These are phyloP conservation scores for Nebria salina DNA, from an alignment of 2,888 invertebrate genomes.

Conservation along the genomic window DNA sequence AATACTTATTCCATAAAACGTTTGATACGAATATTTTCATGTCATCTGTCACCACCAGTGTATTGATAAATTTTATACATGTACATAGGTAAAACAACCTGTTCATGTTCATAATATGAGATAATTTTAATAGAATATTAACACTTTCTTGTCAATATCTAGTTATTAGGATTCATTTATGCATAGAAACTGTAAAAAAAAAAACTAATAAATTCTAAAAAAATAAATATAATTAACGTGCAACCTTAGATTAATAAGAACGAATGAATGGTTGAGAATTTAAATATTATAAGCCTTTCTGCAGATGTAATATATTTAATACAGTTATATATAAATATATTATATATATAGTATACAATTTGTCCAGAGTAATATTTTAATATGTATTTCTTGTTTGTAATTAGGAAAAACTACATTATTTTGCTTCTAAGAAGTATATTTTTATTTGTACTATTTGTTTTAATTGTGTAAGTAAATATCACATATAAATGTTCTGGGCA, in stretches of 20 bases:
- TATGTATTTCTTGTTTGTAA: constrained; percentile 48
- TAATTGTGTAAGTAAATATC: constrained; percentile 53
- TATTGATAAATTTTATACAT: constrained; percentile 42
- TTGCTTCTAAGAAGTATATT: constrained; percentile 60
- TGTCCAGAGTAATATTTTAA: constrained; percentile 57
- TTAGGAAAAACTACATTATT: constrained; percentile 50
- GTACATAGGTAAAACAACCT: constrained; percentile 42
- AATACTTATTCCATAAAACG: neutral
- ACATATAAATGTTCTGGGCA: constrained; percentile 58
- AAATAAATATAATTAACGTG: constrained; percentile 44
- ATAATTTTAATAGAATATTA: constrained; percentile 43
- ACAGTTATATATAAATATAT: constrained; percentile 52
- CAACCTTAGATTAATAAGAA: constrained; percentile 45
- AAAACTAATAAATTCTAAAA: constrained; percentile 41
- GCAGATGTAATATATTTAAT: constrained; percentile 61
- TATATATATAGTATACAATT: constrained; percentile 53
- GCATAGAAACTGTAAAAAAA: constrained; percentile 46
- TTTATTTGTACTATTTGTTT: constrained; percentile 51
- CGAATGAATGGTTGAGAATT: constrained; percentile 47
- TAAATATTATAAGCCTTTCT: constrained; percentile 61
- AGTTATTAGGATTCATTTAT: constrained; percentile 46
- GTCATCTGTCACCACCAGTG: constrained; percentile 3
- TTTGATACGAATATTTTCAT: constrained; percentile 17
- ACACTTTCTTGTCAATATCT: constrained; percentile 47
- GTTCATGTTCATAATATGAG: constrained; percentile 22